Base-by-base conservation (phyloP, 2,888 invertebrate species). In the Nebria brevicollis region DNA sequence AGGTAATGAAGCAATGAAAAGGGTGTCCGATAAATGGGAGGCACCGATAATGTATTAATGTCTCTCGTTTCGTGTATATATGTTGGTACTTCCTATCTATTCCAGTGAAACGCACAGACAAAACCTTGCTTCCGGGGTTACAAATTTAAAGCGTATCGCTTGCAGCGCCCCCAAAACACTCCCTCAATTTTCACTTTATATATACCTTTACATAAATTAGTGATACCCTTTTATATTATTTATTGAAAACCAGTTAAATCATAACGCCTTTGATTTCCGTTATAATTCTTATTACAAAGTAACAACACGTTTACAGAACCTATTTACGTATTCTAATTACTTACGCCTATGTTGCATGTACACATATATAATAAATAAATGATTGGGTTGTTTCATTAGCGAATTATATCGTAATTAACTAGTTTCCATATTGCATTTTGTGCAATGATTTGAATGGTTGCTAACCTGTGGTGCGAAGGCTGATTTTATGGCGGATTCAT, bases 1-100 rank as follows among this genome's bases (percentile, higher is more conserved):
- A 42, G 78, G 78, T 78, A 78, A 78, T 78, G 78, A 78, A 78
- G 73, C 78, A 78, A 78, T 78, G 78, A 78, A 78, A 76, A 78
- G 78, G 77, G 73, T 72, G 65, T 73, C 66, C 72, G 78, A 78
- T 78, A 78, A 78, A 73, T 78, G 73, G 42, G 70, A 70, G 25
- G 25, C 70, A 2, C 70, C 34, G 70, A 70, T 70, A 70, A 70
- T 70, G 34, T 70, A 70, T 70, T 70, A 70, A 70, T 70, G 70
- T 25, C 34, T 20, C 25, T 25, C 25, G 54, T 25, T 70, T 20
- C 6, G 70, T 3, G 34, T 34, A 34, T 70, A 4, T 13, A 13
- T 20, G 70, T 20, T 20, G 20, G 20, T 25, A 25, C 70, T 1
- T 70, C 34, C 34, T 70, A 70, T 70, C 70, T 70, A 26, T 70